phyloP scores from a whole-genome alignment of 1,140 invertebrate genomes.

The Nymphalis io region DNA sequence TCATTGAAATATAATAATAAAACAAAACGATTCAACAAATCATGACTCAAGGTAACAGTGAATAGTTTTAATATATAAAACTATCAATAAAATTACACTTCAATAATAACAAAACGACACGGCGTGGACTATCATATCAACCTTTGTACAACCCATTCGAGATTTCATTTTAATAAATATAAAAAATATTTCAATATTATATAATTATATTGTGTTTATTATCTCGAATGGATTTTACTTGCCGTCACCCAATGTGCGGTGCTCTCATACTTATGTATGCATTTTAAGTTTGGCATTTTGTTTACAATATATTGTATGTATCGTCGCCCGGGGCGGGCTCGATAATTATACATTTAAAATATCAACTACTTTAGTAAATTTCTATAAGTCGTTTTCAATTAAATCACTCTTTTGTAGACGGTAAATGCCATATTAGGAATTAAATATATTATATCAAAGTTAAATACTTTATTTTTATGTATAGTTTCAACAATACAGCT shows the following conservation, averaged over 20 bases:
- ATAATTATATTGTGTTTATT: slow-evolving; percentile 1
- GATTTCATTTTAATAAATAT: slow-evolving; percentile 21
- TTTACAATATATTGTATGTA: slow-evolving; percentile 44
- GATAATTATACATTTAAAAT: slow-evolving; percentile 61
- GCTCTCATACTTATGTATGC: slow-evolving; percentile 48
- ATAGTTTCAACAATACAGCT: slow-evolving; percentile 47
- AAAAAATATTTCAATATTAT: neutral
- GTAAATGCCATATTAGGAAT: slow-evolving; percentile 80
- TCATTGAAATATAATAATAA: slow-evolving; percentile 77
- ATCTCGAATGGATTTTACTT: slow-evolving; percentile 49
- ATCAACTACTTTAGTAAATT: slow-evolving; percentile 68
- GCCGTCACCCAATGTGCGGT: slow-evolving; percentile 52
- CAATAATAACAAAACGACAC: slow-evolving; percentile 64
- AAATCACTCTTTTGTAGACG: slow-evolving; percentile 75
- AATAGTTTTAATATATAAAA: slow-evolving; percentile 78
- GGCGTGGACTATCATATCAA: neutral
- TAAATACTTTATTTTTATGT: slow-evolving; percentile 64
- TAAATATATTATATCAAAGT: slow-evolving; percentile 66
- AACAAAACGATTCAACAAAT: slow-evolving; percentile 79
- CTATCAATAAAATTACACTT: slow-evolving; percentile 74
- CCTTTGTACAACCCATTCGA: slow-evolving; percentile 31
- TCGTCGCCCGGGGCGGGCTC: slow-evolving; percentile 30
- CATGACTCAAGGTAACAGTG: slow-evolving; percentile 78
- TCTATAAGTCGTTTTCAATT: slow-evolving; percentile 67
- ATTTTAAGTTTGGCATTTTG: slow-evolving; percentile 61